phyloP scores from a whole-genome alignment of 2,797 vertebrate species.

The Forpus xanthops region DNA sequence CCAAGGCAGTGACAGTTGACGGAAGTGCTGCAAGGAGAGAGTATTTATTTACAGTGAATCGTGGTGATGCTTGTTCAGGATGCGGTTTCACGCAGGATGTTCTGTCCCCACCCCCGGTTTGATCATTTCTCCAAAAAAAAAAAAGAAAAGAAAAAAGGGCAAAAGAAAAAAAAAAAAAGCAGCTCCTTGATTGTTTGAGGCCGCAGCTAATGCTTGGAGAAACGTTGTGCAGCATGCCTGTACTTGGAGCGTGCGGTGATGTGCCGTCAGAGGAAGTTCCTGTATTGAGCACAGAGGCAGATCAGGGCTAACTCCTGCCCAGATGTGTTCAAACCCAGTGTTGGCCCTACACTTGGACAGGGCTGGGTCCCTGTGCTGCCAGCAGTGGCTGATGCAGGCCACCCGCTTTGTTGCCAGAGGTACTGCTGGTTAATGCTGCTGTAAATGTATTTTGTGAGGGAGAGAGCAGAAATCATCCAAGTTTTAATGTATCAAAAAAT shows the following conservation, averaged over 20 bases:
- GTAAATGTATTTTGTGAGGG: background rate
- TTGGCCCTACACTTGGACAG: background rate
- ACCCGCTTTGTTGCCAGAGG: background rate
- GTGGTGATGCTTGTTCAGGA: constrained; percentile 96
- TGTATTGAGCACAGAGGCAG: constrained; percentile 72
- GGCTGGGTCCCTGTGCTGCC: background rate
- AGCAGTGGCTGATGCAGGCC: constrained; percentile 1
- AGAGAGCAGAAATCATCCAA: background rate
- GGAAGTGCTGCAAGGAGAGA: constrained; percentile 92
- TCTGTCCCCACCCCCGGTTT: constrained; percentile 85
- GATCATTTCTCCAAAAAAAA: constrained; percentile 83
- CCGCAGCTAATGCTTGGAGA: constrained; percentile 69
- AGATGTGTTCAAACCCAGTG: constrained; percentile 32
- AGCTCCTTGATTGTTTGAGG: constrained; percentile 74
- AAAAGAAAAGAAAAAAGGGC: background rate
- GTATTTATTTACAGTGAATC: constrained; percentile 99
- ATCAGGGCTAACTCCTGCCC: constrained; percentile 71
- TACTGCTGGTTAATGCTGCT: background rate
- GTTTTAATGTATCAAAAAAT: background rate
- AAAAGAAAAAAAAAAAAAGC: constrained; percentile 47
- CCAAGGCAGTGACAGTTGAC: constrained; percentile 96
- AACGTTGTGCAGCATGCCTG: constrained; percentile 79
- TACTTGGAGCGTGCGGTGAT: constrained; percentile 75
- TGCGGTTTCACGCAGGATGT: constrained; percentile 99
- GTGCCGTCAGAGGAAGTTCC: constrained; percentile 72